A percentile compares a stretch with the other conserved stretches of the same genome.
Evolutionary conservation across 2,888 invertebrate species (phyloP).

Genomic region (Cosmopolites sordidus): DNA sequence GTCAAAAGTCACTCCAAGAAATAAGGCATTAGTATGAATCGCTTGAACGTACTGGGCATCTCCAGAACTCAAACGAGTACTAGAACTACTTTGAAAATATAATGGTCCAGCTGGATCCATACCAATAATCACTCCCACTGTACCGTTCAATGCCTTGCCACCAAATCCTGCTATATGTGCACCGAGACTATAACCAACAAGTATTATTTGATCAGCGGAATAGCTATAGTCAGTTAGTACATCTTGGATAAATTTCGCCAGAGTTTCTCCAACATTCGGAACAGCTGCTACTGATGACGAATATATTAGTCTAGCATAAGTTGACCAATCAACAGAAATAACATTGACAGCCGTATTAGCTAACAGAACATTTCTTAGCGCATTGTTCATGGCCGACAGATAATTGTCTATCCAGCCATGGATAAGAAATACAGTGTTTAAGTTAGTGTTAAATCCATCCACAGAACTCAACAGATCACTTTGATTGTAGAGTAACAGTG

Average conservation of each 20-base stretch:
- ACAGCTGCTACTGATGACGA: constrained; percentile 30
- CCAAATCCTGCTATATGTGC: constrained; percentile 40
- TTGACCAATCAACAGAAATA: constrained; percentile 41
- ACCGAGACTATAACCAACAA: constrained; percentile 39
- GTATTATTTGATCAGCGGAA: constrained; percentile 25
- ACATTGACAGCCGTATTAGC: constrained; percentile 37
- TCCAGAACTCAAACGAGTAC: constrained; percentile 8
- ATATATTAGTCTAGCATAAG: constrained; percentile 32
- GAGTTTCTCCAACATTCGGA: constrained; percentile 30
- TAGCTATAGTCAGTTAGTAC: constrained; percentile 30
- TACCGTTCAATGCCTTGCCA: constrained; percentile 5
- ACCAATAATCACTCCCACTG: too few relatives aligned
- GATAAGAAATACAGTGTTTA: constrained; percentile 35
- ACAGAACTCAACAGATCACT: constrained; percentile 6
- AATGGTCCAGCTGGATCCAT: not conserved
- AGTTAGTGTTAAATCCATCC: constrained; percentile 26
- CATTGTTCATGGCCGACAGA: constrained; percentile 32
- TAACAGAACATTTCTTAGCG: constrained; percentile 32
- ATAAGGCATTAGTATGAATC: constrained; percentile 17
- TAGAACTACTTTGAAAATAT: constrained; percentile 5
- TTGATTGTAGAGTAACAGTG: constrained; percentile 6
- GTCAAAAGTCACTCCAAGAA: constrained; percentile 12
- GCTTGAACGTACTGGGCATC: constrained; percentile 22
- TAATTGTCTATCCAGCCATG: constrained; percentile 41
- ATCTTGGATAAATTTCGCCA: constrained; percentile 35